Conservation (phyloP, 2,113 vertebrate genomes). For the Todiramphus chloris region DNA sequence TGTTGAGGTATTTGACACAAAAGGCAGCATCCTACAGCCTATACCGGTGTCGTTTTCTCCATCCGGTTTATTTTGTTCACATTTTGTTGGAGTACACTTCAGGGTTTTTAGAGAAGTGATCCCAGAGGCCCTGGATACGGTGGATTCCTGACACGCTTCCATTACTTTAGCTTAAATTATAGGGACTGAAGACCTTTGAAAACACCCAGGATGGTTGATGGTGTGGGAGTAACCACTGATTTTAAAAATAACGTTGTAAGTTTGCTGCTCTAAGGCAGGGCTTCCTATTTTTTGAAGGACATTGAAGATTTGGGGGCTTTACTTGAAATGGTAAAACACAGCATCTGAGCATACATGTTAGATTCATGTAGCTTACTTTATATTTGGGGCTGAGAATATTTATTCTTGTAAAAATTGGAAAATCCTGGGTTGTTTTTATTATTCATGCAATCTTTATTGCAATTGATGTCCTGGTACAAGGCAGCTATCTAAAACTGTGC, state of each 20-base stretch:
- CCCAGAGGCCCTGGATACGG: not conserved
- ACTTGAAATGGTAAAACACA: not conserved
- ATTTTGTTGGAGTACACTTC: not conserved
- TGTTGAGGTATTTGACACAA: not conserved
- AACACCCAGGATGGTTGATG: not conserved
- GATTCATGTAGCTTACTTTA: not conserved
- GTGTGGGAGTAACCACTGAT: not conserved
- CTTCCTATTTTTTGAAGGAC: not conserved
- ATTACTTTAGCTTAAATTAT: not conserved
- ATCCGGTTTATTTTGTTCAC: not conserved
- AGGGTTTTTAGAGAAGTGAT: not conserved
- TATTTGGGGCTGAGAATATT: not conserved
- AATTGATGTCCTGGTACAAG: not conserved
- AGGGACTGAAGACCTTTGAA: not conserved
- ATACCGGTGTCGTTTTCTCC: not conserved
- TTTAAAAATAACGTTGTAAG: not conserved
- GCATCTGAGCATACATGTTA: accelerated
- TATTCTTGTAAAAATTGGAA: not conserved
- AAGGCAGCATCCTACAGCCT: not conserved
- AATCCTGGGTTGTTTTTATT: not conserved
- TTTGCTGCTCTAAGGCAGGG: not conserved
- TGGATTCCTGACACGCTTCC: not conserved
- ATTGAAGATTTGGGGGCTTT: not conserved
- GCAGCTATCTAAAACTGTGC: not conserved
- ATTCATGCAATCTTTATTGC: not conserved